Evolutionary conservation across 1,140 invertebrate genomes (phyloP), one percentile per base, ranked within the genome.

Genomic region (Neuroterus valhalla): DNA sequence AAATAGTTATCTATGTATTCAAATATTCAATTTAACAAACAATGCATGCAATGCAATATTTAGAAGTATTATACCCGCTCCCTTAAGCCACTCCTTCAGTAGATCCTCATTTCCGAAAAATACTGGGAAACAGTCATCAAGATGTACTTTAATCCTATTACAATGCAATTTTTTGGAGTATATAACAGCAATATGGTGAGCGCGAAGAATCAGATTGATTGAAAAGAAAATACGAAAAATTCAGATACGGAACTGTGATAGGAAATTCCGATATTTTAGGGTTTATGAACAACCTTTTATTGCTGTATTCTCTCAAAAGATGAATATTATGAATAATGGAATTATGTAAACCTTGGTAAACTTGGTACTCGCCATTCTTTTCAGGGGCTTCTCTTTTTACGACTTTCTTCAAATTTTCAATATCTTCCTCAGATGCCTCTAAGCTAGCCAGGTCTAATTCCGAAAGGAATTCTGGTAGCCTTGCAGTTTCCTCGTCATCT

Each of bases 291-390:
- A 38, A 38, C 10, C 14, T 3, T 31, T 31, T 15, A n/a, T 62
- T 62, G 31, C 11, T 21, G 3, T 70, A 48, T 5, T 66, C 6
- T 43, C n/a, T 75, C 48, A 55, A 66, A 50, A 43, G 45, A 38
- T 71, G 46, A 38, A 71, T 42, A 72, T 72, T 50, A 62, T 81
- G 78, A 84, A 81, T 83, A 80, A 77, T 77, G 70, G 70, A 82
- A 48, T 77, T 42, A 70, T 74, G 73, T 68, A 80, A 87, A 89
- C 87, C 87, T 89, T 88, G 86, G 74, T 86, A 89, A 71, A 88
- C 78, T 86, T 88, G 84, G 85, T 89, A 89, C 88, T 89, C 88
- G 87, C 88, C 89, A 88, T 89, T 89, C 84, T 90, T 89, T 82
- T 87, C 86, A 2, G 89, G 87, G 71, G 88, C 86, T 66, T 89